Conservation (phyloP, 2,888 invertebrate species). For the Tachina lurida region DNA sequence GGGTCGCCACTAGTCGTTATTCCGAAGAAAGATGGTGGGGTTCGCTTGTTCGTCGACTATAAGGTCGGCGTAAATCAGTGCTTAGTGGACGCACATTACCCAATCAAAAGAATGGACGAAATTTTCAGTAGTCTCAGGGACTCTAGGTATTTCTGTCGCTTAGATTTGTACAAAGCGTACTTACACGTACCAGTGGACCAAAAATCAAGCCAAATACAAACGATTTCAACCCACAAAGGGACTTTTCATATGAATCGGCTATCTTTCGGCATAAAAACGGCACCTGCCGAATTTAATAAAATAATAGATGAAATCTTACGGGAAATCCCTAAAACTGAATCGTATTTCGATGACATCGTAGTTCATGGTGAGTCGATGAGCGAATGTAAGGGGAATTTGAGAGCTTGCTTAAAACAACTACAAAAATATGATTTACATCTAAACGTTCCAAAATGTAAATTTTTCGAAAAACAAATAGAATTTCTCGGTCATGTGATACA, state of each 20-base stretch:
- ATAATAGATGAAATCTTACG: not conserved
- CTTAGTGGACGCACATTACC: conserved; percentile 32
- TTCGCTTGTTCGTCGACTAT: conserved; percentile 57
- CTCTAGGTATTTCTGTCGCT: too few relatives aligned
- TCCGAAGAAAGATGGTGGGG: conserved; percentile 43
- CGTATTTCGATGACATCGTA: not conserved
- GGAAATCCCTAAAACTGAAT: not conserved
- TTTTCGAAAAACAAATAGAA: conserved; percentile 32
- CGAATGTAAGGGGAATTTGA: not conserved
- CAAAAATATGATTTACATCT: not conserved
- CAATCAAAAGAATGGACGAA: conserved; percentile 56
- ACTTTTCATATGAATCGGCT: too few relatives aligned
- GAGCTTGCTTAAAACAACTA: not conserved
- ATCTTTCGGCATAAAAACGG: not conserved
- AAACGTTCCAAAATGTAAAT: conserved; percentile 56
- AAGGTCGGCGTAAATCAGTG: conserved; percentile 60
- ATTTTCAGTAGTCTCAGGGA: conserved; percentile 52
- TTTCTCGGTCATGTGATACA: conserved; percentile 34
- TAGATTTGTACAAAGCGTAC: too few relatives aligned
- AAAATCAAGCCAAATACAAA: conserved; percentile 25
- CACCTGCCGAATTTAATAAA: not conserved
- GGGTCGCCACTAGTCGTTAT: conserved; percentile 41
- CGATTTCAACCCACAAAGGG: conserved; percentile 1
- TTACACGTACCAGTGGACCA: conserved; percentile 55
- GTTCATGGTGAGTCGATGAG: not conserved